Evolutionary conservation across 1,140 invertebrate species (phyloP), one percentile per base, ranked within the genome.

Genomic region (Drosophila orosa): DNA sequence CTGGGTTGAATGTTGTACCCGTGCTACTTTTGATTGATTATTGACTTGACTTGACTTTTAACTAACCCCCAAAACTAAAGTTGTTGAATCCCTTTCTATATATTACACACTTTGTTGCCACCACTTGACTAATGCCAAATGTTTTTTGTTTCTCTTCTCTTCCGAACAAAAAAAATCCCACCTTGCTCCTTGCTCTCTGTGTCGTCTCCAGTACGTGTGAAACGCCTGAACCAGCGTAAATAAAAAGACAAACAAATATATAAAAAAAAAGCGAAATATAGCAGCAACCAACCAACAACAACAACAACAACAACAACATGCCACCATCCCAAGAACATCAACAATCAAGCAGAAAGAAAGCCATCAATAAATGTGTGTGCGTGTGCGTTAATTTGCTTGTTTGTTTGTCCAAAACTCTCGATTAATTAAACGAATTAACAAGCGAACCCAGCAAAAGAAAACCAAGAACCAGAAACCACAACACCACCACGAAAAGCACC

Each of bases 171-270:
- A 31, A 45, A 42, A 50, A 31, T 54, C 61, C 62, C 52, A 63
- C 58, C 44, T 45, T 45, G 44, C 45, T 80, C 67, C 80, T 19
- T 35, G 50, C 29, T 83, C 25, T 81, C 59, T 85, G 74, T 89
- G 66, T 83, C 91, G 66, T 78, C 91, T 92, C 12, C 91, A 92
- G 91, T 92, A 92, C 91, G 91, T 80, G 90, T 91, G 75, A 91
- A 91, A 61, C 91, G 91, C 78, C 91, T 92, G 47, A 92, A 89
- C 78, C 91, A 92, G 85, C 91, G 91, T 91, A 92, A 92, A 92
- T 92, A 92, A 92, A 91, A 87, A 87, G 72, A 90, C 75, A 75
- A 63, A 66, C 22, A n/a, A 47, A 47, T 47, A 24, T n/a, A 24
- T 12, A 25, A 33, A 12, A 33, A 27, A 48, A 52, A 48, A 40